Conservation (phyloP, 1,140 invertebrate species). For the Pollicipes pollicipes region DNA sequence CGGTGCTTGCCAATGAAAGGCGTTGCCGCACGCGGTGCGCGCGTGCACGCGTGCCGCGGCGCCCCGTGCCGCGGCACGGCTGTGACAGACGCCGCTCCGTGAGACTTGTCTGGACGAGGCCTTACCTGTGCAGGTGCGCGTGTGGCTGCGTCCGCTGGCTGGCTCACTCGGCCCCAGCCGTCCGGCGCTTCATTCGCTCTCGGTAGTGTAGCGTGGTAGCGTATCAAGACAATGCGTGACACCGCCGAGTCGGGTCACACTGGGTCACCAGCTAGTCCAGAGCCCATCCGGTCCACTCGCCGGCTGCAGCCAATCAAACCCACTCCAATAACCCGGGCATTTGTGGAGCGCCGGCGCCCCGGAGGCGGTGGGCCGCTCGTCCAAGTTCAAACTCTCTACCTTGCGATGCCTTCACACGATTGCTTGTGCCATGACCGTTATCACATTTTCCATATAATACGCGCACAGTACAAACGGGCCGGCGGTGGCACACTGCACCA, state of each 20-base stretch:
- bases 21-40: neutral
- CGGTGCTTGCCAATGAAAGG: no score
- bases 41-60: no score
- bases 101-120: neutral
- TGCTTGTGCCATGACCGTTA: neutral
- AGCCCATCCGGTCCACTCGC: neutral
- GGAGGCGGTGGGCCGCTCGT: neutral
- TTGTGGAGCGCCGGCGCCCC: no score
- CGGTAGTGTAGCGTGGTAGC: neutral
- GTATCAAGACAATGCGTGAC: neutral
- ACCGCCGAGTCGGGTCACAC: neutral
- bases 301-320: neutral
- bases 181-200: neutral
- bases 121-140: neutral
- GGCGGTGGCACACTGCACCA: no score
- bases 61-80: neutral
- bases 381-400: neutral
- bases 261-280: neutral
- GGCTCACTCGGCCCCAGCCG: no score
- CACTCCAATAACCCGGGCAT: neutral
- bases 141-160: neutral
- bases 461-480: neutral
- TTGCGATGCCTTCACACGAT: neutral
- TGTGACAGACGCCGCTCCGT: neutral
- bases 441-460: neutral